phyloP scores from a whole-genome alignment of 2,797 vertebrate species.

The Eulemur coronatus region DNA sequence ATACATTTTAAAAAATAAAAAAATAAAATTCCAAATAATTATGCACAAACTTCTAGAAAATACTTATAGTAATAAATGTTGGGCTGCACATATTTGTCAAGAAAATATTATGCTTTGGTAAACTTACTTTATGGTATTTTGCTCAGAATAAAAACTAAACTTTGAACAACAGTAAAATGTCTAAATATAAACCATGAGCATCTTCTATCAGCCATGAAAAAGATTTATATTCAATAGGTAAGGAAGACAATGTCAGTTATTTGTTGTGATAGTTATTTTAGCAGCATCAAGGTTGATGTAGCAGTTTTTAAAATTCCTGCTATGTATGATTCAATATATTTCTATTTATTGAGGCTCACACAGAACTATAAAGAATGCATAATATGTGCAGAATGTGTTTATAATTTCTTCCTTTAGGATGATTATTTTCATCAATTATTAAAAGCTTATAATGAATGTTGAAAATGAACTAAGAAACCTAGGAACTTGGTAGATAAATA shows the following conservation, averaged over 20 bases:
- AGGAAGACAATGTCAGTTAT: background rate
- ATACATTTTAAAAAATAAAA: background rate
- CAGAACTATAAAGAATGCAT: slow-evolving; percentile 3
- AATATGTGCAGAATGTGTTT: slow-evolving; percentile 41
- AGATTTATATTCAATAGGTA: background rate
- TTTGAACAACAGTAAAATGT: background rate
- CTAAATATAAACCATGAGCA: slow-evolving; percentile 43
- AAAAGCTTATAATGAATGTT: slow-evolving; percentile 56
- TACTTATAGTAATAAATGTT: background rate
- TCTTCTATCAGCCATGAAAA: background rate
- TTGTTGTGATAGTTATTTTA: slow-evolving; percentile 28
- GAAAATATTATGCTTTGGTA: slow-evolving; percentile 2
- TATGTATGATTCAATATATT: slow-evolving; percentile 9
- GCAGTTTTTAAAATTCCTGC: background rate
- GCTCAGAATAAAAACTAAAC: slow-evolving; percentile 13
- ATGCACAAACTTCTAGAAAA: slow-evolving; percentile 29
- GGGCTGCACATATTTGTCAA: slow-evolving; percentile 4
- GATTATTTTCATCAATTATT: slow-evolving; percentile 65
- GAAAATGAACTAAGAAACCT: slow-evolving; percentile 40
- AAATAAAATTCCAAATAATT: slow-evolving; percentile 7
- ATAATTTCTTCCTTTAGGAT: slow-evolving; percentile 44
- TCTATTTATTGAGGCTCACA: background rate
- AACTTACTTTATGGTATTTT: slow-evolving; percentile 33
- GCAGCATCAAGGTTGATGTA: background rate
- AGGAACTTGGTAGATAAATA: slow-evolving; percentile 30